Base-by-base conservation (phyloP, 2,797 vertebrate genomes). In the Odontamblyopus rebecca region DNA sequence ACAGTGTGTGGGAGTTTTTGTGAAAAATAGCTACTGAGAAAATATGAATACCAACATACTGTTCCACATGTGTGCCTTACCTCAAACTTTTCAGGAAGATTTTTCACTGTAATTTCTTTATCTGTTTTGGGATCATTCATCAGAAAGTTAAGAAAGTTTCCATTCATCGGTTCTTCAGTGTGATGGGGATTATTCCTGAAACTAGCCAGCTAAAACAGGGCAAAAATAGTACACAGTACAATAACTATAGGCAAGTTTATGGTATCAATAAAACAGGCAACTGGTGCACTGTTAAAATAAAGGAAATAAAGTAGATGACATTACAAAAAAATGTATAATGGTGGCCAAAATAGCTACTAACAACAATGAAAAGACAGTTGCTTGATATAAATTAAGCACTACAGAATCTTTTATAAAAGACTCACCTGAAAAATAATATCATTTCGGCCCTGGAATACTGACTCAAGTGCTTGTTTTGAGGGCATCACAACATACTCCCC, bases 61-160 rank as follows among this genome's bases (percentile, higher is more conserved):
- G 5, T 48, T 18, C 32, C 9, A 1, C 30, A 38, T n/a, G 13
- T 35, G n/a, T 44, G 18, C 13, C 61, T 35, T 83, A 95, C 94
- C 93, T 94, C 88, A 50, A 95, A 82, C 69, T 50, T 75, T 48
- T 91, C 70, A 13, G 81, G 0, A 64, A 95, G 81, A 68, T 90
- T 82, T 19, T 0, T 0, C 35, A 94, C 8, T 7, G 44, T 64
- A 53, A 95, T 69, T 32, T 2, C 27, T 6, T 35, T 15, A 1
- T 81, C 9, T 5, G 29, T 0, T 0, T 0, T 0, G 1, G 69
- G 62, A 30, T 70, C 0, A 13, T 2, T 83, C 0, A 95, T 57
- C 7, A 78, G 2, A 53, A 95, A 27, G 68, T 82, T 92, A 80
- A 82, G 90, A n/a, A 94, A 72, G 0, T 2, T n/a, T 51, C 93